Evolutionary conservation across 2,113 vertebrate species (phyloP).

Genomic region (Cynoglossus semilaevis): DNA sequence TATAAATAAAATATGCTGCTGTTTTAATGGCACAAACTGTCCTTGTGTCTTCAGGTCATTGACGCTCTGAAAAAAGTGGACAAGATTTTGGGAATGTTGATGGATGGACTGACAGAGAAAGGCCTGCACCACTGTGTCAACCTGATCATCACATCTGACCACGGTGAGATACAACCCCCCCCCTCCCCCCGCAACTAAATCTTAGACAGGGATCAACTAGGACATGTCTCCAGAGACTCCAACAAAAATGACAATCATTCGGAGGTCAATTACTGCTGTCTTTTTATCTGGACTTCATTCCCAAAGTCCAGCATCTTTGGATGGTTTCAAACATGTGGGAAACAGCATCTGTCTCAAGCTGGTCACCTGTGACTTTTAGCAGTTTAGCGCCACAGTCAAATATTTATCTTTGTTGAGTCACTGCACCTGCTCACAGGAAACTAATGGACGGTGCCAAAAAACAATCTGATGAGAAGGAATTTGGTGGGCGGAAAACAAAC

Average conservation of each 20-base stretch:
- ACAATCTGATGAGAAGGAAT: slow-evolving; percentile 5
- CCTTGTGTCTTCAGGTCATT: slow-evolving; percentile 74
- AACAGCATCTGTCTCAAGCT: neutral
- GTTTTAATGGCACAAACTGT: neutral
- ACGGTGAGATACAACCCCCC: slow-evolving; percentile 77
- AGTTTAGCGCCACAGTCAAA: slow-evolving; percentile 11
- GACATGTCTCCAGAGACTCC: too few species aligned
- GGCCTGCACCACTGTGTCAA: slow-evolving; percentile 87
- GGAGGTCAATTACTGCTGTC: too few species aligned
- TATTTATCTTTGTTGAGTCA: slow-evolving; percentile 34
- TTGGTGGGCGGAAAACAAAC: neutral
- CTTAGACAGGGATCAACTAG: too few species aligned
- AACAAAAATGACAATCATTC: too few species aligned
- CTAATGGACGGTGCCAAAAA: neutral
- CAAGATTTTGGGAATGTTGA: slow-evolving; percentile 80
- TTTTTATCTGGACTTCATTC: neutral
- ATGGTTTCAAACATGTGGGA: slow-evolving; percentile 1
- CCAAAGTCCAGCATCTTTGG: neutral
- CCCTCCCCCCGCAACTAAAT: neutral
- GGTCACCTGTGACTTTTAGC: neutral
- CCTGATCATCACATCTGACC: slow-evolving; percentile 88
- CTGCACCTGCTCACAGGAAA: slow-evolving; percentile 17
- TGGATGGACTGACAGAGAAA: slow-evolving; percentile 87
- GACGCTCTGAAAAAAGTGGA: slow-evolving; percentile 81
- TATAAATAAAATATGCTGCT: too few species aligned